phyloP scores from a whole-genome alignment of 2,888 invertebrate genomes.

The Syrista parreyssii region DNA sequence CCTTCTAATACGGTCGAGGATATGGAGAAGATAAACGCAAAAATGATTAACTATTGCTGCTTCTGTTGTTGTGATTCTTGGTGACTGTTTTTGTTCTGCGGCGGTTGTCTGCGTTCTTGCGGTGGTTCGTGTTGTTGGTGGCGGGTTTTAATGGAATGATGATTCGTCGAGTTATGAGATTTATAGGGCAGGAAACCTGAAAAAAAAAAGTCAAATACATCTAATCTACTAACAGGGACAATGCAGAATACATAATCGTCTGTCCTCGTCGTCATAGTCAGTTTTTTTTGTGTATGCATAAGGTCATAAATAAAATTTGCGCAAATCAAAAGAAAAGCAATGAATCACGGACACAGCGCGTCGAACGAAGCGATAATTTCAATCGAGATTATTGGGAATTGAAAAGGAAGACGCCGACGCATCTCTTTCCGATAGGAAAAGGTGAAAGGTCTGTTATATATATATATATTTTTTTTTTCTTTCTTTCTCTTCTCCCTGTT shows the following conservation, averaged over 20 bases:
- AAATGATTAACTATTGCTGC: conserved; percentile 47
- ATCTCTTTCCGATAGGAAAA: not conserved
- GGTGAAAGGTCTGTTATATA: not conserved
- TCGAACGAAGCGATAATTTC: not conserved
- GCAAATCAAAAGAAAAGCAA: not conserved
- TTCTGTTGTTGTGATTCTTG: conserved; percentile 42
- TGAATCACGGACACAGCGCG: not conserved
- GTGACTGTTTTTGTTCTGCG: conserved; percentile 53
- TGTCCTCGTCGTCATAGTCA: no score
- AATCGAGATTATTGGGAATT: not conserved
- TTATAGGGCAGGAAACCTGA: conserved; percentile 58
- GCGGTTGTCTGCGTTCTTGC: conserved; percentile 54
- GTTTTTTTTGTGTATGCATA: no score
- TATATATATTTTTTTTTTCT: not conserved
- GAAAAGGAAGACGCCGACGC: not conserved
- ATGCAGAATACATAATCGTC: not conserved
- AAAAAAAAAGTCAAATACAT: conserved; percentile 37
- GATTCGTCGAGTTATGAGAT: conserved; percentile 61
- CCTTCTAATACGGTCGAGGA: conserved; percentile 36
- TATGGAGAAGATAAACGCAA: conserved; percentile 15
- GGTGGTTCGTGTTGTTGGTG: conserved; percentile 50
- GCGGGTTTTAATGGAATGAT: conserved; percentile 63
- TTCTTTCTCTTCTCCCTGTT: not conserved
- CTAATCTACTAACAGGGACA: not conserved
- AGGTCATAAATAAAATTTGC: not conserved